Evolutionary conservation across 2,797 vertebrate species (phyloP).

Genomic region (Urosaurus nigricauda): DNA sequence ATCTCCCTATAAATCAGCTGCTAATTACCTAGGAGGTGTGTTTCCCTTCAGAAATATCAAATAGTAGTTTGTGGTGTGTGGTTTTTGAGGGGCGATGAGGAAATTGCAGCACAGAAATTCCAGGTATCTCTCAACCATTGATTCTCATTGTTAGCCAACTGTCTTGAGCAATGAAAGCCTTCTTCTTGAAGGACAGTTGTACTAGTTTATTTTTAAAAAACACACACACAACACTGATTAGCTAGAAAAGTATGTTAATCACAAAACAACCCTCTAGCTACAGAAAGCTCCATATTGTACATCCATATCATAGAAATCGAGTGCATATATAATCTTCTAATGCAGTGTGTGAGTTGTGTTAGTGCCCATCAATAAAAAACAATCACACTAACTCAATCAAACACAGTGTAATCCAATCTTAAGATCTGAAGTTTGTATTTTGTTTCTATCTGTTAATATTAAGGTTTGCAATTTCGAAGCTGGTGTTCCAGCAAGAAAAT

Average conservation of each 20-base stretch:
- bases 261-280: not conserved
- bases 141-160: not conserved
- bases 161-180: not conserved
- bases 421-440: conserved; percentile 66
- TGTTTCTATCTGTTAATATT: conserved; percentile 71
- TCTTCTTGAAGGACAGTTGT: not conserved
- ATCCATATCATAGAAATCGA: not conserved
- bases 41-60: too few relatives aligned
- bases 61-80: too few relatives aligned
- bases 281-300: not conserved
- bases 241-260: not conserved
- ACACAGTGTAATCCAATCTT: conserved; percentile 11
- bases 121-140: not conserved
- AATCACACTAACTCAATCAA: conserved; percentile 58
- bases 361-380: conserved; percentile 34
- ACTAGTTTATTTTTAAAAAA: not conserved
- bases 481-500: conserved; percentile 71
- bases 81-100: too few relatives aligned
- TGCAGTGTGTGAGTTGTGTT: accelerated
- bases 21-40: too few relatives aligned
- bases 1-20: too few relatives aligned
- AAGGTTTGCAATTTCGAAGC: conserved; percentile 69
- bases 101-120: not conserved
- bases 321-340: not conserved
- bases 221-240: not conserved